These are phyloP conservation scores for Telmatochromis brichardi DNA, from an alignment of 2,113 vertebrate species.

Conservation along the genomic window DNA sequence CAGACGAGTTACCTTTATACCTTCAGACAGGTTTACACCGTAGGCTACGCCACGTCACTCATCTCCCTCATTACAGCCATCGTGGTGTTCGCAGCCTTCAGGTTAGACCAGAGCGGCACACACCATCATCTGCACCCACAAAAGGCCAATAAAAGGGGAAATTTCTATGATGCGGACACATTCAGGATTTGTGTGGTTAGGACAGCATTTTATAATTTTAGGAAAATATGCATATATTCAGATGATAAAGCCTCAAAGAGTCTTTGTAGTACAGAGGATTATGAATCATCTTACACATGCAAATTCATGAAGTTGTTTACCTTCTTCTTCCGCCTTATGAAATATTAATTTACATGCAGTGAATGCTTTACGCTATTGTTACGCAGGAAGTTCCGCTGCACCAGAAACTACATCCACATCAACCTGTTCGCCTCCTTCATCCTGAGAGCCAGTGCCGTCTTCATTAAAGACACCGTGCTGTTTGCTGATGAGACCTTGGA, in stretches of 20 bases:
- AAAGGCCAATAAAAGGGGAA: not conserved
- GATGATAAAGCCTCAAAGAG: not conserved
- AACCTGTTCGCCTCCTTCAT: slow-evolving; percentile 84
- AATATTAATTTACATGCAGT: not conserved
- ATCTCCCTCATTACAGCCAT: slow-evolving; percentile 73
- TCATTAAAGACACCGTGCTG: slow-evolving; percentile 78
- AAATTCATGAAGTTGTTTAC: not conserved
- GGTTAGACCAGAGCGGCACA: slow-evolving; percentile 36
- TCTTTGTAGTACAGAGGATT: not conserved
- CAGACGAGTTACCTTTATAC: slow-evolving; percentile 69
- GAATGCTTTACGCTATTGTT: not conserved
- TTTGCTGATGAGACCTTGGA: slow-evolving; percentile 76
- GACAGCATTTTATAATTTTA: not conserved
- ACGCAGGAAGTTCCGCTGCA: slow-evolving; percentile 81
- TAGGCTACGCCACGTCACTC: slow-evolving; percentile 73
- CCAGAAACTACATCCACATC: slow-evolving; percentile 86
- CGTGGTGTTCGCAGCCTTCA: slow-evolving; percentile 69
- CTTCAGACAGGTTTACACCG: slow-evolving; percentile 72
- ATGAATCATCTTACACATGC: not conserved
- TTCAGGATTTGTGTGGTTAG: not conserved
- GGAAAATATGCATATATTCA: not conserved
- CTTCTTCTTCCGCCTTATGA: not conserved
- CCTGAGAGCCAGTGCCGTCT: slow-evolving; percentile 75
- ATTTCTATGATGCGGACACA: not conserved
- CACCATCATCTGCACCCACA: not conserved